A percentile compares a stretch with the other conserved stretches of the same genome.
Evolutionary conservation across 1,140 invertebrate species (phyloP).

Genomic region (Bradynema listronoti): DNA sequence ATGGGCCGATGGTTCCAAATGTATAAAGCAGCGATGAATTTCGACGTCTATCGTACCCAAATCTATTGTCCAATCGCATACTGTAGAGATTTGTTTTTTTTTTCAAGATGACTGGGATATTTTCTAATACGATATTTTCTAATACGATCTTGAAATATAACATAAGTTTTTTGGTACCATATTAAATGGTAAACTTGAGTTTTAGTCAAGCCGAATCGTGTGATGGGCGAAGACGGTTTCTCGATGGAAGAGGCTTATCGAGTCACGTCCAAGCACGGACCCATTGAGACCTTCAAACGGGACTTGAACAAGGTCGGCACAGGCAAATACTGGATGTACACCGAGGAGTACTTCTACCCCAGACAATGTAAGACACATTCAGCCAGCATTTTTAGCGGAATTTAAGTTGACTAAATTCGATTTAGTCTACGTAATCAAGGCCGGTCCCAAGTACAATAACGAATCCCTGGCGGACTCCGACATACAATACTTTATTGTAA

Average conservation of each 20-base stretch:
- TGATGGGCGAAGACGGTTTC: constrained; percentile 58
- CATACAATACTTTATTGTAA: constrained; percentile 53
- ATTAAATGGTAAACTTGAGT: constrained; percentile 4
- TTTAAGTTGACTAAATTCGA: constrained; percentile 11
- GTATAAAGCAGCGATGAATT: constrained; percentile 58
- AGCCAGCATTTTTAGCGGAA: not conserved
- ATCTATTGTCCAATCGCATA: constrained; percentile 58
- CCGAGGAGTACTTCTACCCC: constrained; percentile 58
- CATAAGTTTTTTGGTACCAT: constrained; percentile 6
- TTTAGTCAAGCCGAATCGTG: constrained; percentile 53
- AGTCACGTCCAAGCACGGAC: constrained; percentile 52
- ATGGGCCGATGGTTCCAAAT: constrained; percentile 57
- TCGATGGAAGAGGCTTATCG: constrained; percentile 56
- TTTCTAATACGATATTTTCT: constrained; percentile 2
- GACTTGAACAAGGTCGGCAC: constrained; percentile 57
- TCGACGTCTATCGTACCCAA: constrained; percentile 55
- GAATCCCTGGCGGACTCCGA: constrained; percentile 39
- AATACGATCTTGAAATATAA: not conserved
- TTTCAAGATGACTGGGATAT: not conserved
- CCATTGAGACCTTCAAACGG: constrained; percentile 56
- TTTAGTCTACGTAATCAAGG: constrained; percentile 58
- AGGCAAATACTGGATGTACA: constrained; percentile 58
- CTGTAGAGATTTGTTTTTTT: constrained; percentile 37
- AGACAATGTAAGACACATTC: constrained; percentile 49
- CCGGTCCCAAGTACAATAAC: constrained; percentile 52